Base-by-base conservation (phyloP, 2,797 vertebrate species). In the Alfaro cultratus region DNA sequence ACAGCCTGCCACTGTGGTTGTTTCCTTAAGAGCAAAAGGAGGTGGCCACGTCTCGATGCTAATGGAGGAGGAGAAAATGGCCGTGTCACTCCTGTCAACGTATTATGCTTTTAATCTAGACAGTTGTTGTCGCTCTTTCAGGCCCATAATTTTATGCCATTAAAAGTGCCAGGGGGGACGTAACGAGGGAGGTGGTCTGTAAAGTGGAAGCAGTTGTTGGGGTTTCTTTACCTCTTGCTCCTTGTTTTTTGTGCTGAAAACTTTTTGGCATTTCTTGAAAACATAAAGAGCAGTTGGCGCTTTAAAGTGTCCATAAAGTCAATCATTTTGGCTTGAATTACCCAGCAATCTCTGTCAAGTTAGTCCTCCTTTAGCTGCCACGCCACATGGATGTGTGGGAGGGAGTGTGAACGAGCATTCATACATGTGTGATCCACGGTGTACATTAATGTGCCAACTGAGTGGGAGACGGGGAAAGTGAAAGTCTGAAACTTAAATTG, bases 261-360 rank as follows among this genome's bases (percentile, higher is more conserved):
- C 96, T 95, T 96, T 71, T 95, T 97, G 96, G 96, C 97, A 96
- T 94, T 95, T 96, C 95, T 96, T 98, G 97, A 97, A 97, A 97
- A 95, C 96, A 95, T 97, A 97, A 98, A 97, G 96, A 97, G 97
- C 95, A 96, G 96, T 97, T 97, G 96, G 95, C 94, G 95, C 95
- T 96, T 95, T 95, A 94, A 97, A 97, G 96, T 94, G 95, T 97
- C 97, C 97, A 97, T 97, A 97, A 98, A 98, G 96, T 97, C 97
- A 98, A 97, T 99, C 98, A 98, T 96, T 96, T 96, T 91, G 96
- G 95, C 96, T 97, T 93, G 96, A 99, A 97, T 97, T 98, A 97
- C 96, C 94, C 96, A 89, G 96, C 96, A 96, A 96, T 97, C 93
- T 96, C 95, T 96, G 96, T 97, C 97, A 98, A 51, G 96, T 95